Evolutionary conservation across 2,797 vertebrate species (phyloP).

Genomic region (Eulemur rubriventer): DNA sequence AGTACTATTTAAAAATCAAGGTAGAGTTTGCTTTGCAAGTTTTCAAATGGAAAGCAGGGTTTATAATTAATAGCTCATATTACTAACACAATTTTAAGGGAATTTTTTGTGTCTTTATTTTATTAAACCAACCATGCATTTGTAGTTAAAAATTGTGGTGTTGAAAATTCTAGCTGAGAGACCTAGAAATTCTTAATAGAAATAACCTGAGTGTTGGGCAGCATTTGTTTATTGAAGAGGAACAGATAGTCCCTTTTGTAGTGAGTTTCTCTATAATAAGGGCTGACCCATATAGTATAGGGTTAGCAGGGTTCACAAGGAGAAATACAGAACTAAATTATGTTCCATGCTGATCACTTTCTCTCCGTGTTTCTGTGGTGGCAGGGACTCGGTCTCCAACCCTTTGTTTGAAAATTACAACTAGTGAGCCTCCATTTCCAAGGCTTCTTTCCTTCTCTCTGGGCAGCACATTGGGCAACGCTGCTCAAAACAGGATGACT

Average conservation of each 20-base stretch:
- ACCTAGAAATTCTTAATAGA: slow-evolving; percentile 17
- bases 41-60: background rate
- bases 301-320: background rate
- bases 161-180: background rate
- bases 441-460: background rate
- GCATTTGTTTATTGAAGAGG: background rate
- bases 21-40: background rate
- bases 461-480: background rate
- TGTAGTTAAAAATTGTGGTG: background rate
- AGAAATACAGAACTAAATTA: background rate
- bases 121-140: background rate
- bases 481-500: background rate
- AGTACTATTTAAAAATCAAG: background rate
- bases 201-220: background rate
- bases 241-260: background rate
- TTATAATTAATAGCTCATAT: slow-evolving; percentile 12
- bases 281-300: background rate
- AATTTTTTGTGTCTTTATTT: background rate
- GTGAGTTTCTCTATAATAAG: background rate
- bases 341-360: background rate
- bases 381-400: background rate
- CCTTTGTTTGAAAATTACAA: background rate
- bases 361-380: background rate
- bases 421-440: background rate
- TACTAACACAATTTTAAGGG: slow-evolving; percentile 21